Base-by-base conservation (phyloP, 2,888 invertebrate genomes). In the Xylota segnis region DNA sequence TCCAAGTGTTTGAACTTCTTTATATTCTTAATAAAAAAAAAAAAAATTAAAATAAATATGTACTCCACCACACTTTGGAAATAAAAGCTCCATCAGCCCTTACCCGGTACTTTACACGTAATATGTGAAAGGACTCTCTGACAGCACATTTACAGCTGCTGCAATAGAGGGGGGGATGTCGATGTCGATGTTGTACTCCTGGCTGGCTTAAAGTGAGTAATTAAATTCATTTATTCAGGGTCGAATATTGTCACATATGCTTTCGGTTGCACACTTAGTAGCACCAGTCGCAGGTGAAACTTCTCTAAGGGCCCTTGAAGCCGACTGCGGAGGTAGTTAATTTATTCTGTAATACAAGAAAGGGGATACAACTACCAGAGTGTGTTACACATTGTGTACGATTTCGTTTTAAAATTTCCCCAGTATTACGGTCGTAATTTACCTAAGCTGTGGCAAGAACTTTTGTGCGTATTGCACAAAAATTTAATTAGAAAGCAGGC, bases 151-250 rank as follows among this genome's bases (percentile, higher is more conserved):
- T 43, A 61, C 61, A 61, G 61, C 61, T 61, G 43, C 12, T 61
- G 61, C 43, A 61, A 43, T 40, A 43, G 29, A 27, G 23, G 1
- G 3, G 23, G 23, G 23, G 43, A 61, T 29, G 61, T 29, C 14
- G 43, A 61, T 29, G 61, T 29, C 14, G 43, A 4, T 29, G 43
- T 61, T 43, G 18, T 37, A 10, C 27, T 43, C 61, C 27, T 61
- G 37, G 37, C 37, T 14, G 43, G 1, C 14, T 50, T 50, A 50
- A 50, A 50, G 50, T 50, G 50, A 65, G 71, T 65, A 79, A 79
- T 79, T 72, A 72, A 79, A 79, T 72, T 72, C 72, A 79, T 72
- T 79, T 59, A 79, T 79, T 79, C 72, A 65, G 58, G 45, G 50
- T 58, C 65, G 32, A 66, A 70, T 61, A 77, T 32, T 16, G 34